These are phyloP conservation scores for Bombus terrestris DNA, from an alignment of 1,140 invertebrate genomes.

Conservation along the genomic window DNA sequence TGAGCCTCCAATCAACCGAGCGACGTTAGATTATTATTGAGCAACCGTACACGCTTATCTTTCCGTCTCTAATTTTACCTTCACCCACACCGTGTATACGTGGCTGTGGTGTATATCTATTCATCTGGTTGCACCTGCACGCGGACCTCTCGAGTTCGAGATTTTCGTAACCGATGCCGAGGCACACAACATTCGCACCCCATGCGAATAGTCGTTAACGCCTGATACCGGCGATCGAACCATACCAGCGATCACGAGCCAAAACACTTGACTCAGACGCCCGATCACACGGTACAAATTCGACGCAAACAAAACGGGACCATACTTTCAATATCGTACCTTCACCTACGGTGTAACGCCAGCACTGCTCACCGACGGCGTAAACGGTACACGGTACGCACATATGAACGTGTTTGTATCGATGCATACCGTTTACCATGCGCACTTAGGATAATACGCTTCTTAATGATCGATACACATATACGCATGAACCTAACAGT, in stretches of 20 bases:
- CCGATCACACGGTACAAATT: slow-evolving; percentile 77
- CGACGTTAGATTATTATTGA: slow-evolving; percentile 40
- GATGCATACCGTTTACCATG: no score
- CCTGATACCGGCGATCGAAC: background rate
- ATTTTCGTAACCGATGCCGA: slow-evolving; percentile 51
- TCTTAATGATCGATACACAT: background rate
- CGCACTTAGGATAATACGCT: no score
- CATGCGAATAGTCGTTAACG: slow-evolving; percentile 30
- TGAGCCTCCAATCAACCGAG: slow-evolving; percentile 20
- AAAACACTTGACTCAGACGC: slow-evolving; percentile 32
- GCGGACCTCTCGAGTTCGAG: slow-evolving; percentile 1
- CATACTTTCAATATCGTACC: slow-evolving; percentile 74
- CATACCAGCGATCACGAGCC: background rate
- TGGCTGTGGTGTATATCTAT: background rate
- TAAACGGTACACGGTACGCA: background rate
- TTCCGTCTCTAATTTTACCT: slow-evolving; percentile 49
- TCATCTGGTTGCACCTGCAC: slow-evolving; percentile 51
- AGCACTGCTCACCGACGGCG: slow-evolving; percentile 12
- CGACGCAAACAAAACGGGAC: slow-evolving; percentile 75
- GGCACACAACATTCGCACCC: slow-evolving; percentile 6
- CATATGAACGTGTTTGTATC: no score
- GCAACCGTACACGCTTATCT: slow-evolving; percentile 37
- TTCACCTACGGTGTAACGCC: slow-evolving; percentile 70
- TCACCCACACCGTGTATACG: background rate
- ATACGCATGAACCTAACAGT: background rate